These are phyloP conservation scores for Eolophus roseicapilla DNA, from an alignment of 2,113 vertebrate genomes.

Conservation along the genomic window DNA sequence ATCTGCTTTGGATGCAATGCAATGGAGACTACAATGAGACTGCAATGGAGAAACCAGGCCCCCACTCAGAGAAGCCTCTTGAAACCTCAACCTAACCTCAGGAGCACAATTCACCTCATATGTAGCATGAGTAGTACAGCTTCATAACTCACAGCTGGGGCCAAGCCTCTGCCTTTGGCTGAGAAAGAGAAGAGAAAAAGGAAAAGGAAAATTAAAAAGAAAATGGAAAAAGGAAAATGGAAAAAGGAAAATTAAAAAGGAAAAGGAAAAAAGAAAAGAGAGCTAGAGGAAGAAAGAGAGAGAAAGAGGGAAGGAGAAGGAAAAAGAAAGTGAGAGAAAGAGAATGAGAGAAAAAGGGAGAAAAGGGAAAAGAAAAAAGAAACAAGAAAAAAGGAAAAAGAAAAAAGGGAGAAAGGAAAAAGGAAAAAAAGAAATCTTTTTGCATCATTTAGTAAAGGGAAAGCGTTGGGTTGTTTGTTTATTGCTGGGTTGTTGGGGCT, in stretches of 20 bases:
- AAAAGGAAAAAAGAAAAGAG: neutral
- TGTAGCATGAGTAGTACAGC: neutral
- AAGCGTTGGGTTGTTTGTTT: neutral
- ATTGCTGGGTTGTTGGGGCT: neutral
- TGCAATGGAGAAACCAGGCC: neutral
- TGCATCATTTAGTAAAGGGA: neutral
- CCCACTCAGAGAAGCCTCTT: neutral
- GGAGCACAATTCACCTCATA: accelerated
- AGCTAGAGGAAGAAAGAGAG: neutral
- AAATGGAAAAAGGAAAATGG: neutral
- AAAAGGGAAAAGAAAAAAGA: neutral
- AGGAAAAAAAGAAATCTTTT: neutral
- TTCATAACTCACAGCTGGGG: neutral
- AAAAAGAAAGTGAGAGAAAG: neutral
- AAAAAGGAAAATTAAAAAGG: neutral
- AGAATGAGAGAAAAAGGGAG: neutral
- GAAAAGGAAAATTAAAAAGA: neutral
- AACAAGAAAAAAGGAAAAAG: neutral
- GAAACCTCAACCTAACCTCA: neutral
- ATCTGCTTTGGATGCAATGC: neutral
- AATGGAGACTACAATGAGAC: too few species aligned
- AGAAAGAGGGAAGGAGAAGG: neutral
- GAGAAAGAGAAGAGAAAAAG: neutral
- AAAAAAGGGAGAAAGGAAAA: neutral
- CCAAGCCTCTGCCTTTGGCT: neutral